These are phyloP conservation scores for Tapirus indicus DNA, from an alignment of 2,797 vertebrate species.

Conservation along the genomic window DNA sequence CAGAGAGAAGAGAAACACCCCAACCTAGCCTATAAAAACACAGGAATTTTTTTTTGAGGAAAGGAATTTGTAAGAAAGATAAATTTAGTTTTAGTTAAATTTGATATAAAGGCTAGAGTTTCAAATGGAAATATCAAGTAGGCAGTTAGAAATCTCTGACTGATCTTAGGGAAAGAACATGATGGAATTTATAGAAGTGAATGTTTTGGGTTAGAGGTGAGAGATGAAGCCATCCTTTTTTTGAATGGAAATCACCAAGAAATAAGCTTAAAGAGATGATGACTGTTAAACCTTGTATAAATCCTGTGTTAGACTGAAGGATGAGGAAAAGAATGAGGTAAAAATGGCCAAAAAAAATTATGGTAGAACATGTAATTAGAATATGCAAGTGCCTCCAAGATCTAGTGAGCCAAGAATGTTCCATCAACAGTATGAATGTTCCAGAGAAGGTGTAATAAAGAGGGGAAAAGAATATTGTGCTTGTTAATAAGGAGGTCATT, in stretches of 20 bases:
- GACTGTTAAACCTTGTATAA: slow-evolving; percentile 19
- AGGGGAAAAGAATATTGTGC: not conserved
- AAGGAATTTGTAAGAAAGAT: not conserved
- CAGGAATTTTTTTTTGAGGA: not conserved
- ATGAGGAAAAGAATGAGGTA: not conserved
- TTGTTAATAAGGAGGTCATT: not conserved
- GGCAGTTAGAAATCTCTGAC: slow-evolving; percentile 23
- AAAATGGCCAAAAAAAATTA: slow-evolving; percentile 17
- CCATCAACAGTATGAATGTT: not conserved
- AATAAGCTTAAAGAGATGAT: slow-evolving; percentile 44
- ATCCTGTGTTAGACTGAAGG: not conserved
- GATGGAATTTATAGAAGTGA: slow-evolving; percentile 41
- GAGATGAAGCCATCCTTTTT: not conserved
- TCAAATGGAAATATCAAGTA: slow-evolving; percentile 56
- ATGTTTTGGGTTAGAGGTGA: slow-evolving; percentile 25
- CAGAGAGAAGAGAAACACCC: not conserved
- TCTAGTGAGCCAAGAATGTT: not conserved
- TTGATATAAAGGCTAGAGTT: not conserved
- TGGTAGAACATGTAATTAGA: not conserved
- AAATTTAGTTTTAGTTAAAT: slow-evolving; percentile 46
- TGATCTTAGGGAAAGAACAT: not conserved
- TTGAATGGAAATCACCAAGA: slow-evolving; percentile 47
- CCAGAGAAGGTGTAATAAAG: not conserved
- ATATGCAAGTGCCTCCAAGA: not conserved
- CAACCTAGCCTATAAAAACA: not conserved